phyloP scores from a whole-genome alignment of 2,113 vertebrate genomes.

The Acanthochromis polyacanthus region DNA sequence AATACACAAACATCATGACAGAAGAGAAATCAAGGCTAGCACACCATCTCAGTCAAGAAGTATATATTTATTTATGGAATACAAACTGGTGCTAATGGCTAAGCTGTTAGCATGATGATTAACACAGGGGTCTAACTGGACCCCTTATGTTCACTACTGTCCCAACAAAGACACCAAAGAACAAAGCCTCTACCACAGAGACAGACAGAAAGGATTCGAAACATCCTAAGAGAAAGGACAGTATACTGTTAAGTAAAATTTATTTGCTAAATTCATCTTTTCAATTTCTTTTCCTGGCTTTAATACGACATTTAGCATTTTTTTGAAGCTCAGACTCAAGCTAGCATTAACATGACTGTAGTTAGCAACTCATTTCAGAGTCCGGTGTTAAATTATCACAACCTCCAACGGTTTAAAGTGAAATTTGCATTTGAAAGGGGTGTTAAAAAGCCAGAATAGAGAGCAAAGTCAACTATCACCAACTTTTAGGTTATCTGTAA shows the following conservation, averaged over 20 bases:
- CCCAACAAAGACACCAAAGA: constrained; percentile 12
- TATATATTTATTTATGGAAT: no score
- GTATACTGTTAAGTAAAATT: no score
- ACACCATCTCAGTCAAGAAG: no score
- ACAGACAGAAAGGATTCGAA: background rate
- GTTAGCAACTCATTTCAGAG: background rate
- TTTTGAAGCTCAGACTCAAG: background rate
- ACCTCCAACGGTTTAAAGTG: background rate
- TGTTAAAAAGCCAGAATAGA: background rate
- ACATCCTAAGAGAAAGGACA: no score
- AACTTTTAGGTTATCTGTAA: no score
- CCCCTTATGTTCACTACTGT: background rate
- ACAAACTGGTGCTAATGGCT: no score
- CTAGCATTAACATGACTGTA: background rate
- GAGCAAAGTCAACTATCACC: no score
- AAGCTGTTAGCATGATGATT: no score
- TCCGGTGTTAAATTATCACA: background rate
- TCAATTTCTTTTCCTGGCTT: background rate
- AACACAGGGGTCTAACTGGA: no score
- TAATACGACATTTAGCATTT: background rate
- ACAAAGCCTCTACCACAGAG: background rate
- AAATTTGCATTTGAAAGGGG: background rate
- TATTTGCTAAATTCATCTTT: no score
- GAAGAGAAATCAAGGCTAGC: no score
- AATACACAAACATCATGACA: no score